Conservation (phyloP, 2,797 vertebrate species). For the Gephyroberyx darwinii region DNA sequence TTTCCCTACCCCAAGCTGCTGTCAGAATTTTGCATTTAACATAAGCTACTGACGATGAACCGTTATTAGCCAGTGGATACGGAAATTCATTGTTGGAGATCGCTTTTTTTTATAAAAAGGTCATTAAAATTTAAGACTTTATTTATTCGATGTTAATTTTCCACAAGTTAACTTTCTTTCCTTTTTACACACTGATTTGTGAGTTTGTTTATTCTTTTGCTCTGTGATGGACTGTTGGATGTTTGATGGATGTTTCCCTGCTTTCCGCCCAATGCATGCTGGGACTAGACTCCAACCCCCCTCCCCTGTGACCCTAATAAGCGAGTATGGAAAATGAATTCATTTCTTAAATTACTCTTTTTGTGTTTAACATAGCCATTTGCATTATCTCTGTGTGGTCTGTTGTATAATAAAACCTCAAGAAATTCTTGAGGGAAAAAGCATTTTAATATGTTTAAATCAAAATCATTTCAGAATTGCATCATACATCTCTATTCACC, state of each 20-base stretch:
- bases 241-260: too few species aligned
- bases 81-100: neutral
- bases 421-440: neutral
- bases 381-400: neutral
- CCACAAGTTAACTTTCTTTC: neutral
- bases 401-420: neutral
- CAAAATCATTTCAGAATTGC: slow-evolving; percentile 4
- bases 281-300: too few species aligned
- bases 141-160: neutral
- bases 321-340: too few species aligned
- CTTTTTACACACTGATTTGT: neutral
- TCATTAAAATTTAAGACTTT: neutral
- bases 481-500: slow-evolving; percentile 28
- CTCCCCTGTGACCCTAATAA: too few species aligned
- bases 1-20: slow-evolving; percentile 8
- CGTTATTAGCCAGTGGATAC: neutral
- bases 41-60: too few species aligned
- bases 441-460: neutral
- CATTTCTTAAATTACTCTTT: neutral
- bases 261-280: too few species aligned
- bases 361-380: neutral
- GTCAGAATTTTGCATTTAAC: neutral
- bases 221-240: too few species aligned
- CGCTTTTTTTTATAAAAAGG: neutral
- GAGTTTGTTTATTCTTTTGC: neutral